A percentile compares a stretch with the other conserved stretches of the same genome.
Conservation (phyloP, 1,140 invertebrate species). For the Plectrocnemia conspersa region DNA sequence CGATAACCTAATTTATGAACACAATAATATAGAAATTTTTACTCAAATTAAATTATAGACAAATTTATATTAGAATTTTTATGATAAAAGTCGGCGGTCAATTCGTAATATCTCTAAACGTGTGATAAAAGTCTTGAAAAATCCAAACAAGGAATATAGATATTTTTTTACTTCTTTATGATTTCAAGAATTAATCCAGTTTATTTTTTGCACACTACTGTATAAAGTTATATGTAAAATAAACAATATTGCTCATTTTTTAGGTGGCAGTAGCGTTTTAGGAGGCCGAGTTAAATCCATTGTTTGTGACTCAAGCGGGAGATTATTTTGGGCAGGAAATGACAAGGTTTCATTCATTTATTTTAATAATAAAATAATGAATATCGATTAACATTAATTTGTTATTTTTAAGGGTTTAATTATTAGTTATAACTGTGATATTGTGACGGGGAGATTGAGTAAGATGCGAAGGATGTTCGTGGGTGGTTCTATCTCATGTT, state of each 20-base stretch:
- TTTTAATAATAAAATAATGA: conserved; percentile 1
- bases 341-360: conserved; percentile 56
- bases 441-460: conserved; percentile 65
- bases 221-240: too few species aligned
- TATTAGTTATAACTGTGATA: conserved; percentile 66
- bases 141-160: too few species aligned
- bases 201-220: not conserved
- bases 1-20: too few species aligned
- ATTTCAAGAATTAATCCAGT: too few species aligned
- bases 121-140: too few species aligned
- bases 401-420: conserved; percentile 57
- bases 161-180: too few species aligned
- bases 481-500: conserved; percentile 65
- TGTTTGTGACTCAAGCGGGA: conserved; percentile 72
- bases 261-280: conserved; percentile 68
- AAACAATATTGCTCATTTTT: too few species aligned
- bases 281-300: conserved; percentile 70
- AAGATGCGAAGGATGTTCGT: conserved; percentile 64
- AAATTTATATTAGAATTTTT: too few species aligned
- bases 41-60: too few species aligned
- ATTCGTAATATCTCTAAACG: too few species aligned
- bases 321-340: conserved; percentile 80
- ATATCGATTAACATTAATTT: not conserved
- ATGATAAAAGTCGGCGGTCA: too few species aligned
- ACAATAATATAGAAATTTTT: too few species aligned